Conservation (phyloP, 2,888 invertebrate species). For the Lobophora halterata region DNA sequence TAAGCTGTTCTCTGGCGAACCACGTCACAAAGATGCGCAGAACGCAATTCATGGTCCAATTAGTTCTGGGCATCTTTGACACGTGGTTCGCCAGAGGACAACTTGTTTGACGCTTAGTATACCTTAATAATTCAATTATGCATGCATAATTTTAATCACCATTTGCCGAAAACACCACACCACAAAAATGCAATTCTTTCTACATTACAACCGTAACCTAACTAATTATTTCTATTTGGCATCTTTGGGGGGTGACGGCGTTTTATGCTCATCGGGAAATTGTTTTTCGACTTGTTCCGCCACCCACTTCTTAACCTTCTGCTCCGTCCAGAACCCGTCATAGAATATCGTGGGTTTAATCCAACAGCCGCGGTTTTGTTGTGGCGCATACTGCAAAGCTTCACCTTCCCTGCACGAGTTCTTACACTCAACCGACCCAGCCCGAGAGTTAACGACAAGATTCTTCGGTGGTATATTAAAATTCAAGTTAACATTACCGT, state of each 20-base stretch:
- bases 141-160: no score
- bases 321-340: conserved; percentile 78
- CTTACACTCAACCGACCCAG: conserved; percentile 49
- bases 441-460: conserved; percentile 58
- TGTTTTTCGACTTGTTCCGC: conserved; percentile 76
- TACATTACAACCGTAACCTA: no score
- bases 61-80: no score
- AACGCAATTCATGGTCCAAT: no score
- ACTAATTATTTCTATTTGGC: no score
- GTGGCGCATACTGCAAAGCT: conserved; percentile 46
- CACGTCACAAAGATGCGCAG: no score
- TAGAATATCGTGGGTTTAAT: conserved; percentile 76
- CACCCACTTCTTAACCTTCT: conserved; percentile 77
- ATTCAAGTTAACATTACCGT: conserved; percentile 68
- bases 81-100: no score
- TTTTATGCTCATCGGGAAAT: conserved; percentile 58
- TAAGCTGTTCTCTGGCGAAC: no score
- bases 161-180: no score
- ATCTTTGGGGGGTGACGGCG: conserved; percentile 22
- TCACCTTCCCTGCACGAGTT: conserved; percentile 52
- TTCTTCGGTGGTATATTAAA: conserved; percentile 71
- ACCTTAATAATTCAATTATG: no score
- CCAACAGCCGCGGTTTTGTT: conserved; percentile 66
- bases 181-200: no score
- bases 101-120: no score